Conservation (phyloP, 2,888 invertebrate species). For the Aporophyla lueneburgensis region DNA sequence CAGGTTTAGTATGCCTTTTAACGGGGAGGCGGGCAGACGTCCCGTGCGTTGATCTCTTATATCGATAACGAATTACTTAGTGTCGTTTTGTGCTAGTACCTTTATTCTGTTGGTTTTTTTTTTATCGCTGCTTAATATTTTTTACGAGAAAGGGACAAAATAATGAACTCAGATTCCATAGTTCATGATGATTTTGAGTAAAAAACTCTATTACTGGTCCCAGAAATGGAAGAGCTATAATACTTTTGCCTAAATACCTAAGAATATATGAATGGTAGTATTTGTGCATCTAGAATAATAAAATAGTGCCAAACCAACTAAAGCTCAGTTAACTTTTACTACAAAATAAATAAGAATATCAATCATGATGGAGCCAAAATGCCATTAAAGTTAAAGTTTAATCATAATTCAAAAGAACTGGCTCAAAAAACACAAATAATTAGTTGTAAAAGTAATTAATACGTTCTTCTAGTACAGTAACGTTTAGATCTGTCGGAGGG, state of each 20-base stretch:
- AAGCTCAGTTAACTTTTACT: background rate
- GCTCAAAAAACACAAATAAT: conserved; percentile 33
- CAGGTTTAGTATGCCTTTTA: conserved; percentile 60
- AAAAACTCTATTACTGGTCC: background rate
- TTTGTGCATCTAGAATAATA: background rate
- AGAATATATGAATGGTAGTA: background rate
- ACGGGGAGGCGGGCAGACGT: conserved; percentile 68
- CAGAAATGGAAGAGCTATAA: background rate
- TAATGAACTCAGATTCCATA: background rate
- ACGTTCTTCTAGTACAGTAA: conserved; percentile 33
- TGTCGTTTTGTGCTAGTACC: conserved; percentile 35
- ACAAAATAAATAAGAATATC: background rate
- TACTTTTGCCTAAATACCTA: too few relatives aligned
- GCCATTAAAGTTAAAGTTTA: background rate
- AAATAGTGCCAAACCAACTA: background rate
- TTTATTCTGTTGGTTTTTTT: conserved; percentile 18
- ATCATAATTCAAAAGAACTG: conserved; percentile 4
- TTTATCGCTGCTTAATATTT: background rate
- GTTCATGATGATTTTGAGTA: background rate
- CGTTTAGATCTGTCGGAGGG: conserved; percentile 48
- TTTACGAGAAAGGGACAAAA: background rate
- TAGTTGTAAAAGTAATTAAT: conserved; percentile 45
- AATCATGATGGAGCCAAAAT: background rate
- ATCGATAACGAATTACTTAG: conserved; percentile 73
- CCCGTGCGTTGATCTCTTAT: conserved; percentile 75